These are phyloP conservation scores for Fopius arisanus DNA, from an alignment of 1,140 invertebrate species.

Conservation along the genomic window DNA sequence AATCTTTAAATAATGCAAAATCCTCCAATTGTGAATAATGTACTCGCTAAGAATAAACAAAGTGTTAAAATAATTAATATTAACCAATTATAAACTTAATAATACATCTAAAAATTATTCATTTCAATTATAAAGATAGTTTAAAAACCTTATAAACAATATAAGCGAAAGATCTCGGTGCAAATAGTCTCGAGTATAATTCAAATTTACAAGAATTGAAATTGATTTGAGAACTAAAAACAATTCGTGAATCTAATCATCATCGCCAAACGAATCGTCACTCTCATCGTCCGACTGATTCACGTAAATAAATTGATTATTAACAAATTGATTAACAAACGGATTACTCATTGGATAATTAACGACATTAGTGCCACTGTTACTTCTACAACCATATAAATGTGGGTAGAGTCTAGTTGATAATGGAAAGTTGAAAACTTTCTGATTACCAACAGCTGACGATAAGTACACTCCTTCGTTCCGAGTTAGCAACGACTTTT, in stretches of 20 bases:
- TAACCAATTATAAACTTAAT: constrained; percentile 65
- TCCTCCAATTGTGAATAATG: constrained; percentile 21
- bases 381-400: constrained; percentile 55
- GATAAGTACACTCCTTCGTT: constrained; percentile 40
- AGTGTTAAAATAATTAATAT: constrained; percentile 52
- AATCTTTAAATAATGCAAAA: constrained; percentile 57
- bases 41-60: constrained; percentile 40
- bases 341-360: constrained; percentile 55
- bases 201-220: constrained; percentile 12
- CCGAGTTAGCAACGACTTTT: constrained; percentile 32
- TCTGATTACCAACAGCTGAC: constrained; percentile 43
- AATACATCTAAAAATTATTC: constrained; percentile 41
- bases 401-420: constrained; percentile 56
- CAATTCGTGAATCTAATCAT: constrained; percentile 1
- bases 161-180: constrained; percentile 46
- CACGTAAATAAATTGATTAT: constrained; percentile 19
- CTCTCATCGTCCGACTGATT: constrained; percentile 6
- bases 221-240: not conserved
- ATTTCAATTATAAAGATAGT: constrained; percentile 18
- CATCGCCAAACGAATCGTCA: constrained; percentile 25
- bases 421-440: constrained; percentile 50
- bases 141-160: constrained; percentile 20
- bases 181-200: not conserved
- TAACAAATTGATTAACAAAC: constrained; percentile 19
- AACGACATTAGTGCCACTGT: constrained; percentile 57